Percentiles rank a stretch among this genome's conserved stretches.
Conservation (phyloP, 1,140 invertebrate species). For the Dryas iulia region DNA sequence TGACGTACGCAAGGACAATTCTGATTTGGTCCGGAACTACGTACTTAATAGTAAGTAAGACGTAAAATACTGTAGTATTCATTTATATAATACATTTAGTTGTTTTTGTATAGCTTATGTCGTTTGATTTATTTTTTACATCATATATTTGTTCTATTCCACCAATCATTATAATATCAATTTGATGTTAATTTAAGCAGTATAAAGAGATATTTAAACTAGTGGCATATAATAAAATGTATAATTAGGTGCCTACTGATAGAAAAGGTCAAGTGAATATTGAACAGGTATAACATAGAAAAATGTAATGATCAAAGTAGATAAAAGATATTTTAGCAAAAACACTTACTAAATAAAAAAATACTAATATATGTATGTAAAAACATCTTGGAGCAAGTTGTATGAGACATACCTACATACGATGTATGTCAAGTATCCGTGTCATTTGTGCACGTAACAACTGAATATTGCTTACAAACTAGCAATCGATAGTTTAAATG, state of each 20-base stretch:
- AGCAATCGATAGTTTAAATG: slow-evolving; percentile 58
- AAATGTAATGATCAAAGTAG: slow-evolving; percentile 6
- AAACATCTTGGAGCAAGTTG: not conserved
- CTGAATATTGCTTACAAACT: slow-evolving; percentile 53
- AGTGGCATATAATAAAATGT: slow-evolving; percentile 24
- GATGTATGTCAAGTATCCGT: slow-evolving; percentile 50
- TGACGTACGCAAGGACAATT: no score
- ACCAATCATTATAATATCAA: not conserved
- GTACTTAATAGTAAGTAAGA: no score
- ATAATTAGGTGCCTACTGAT: slow-evolving; percentile 23
- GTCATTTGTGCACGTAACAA: slow-evolving; percentile 58
- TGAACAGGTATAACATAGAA: slow-evolving; percentile 5
- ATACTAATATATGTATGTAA: not conserved
- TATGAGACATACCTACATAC: slow-evolving; percentile 17
- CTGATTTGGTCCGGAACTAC: no score
- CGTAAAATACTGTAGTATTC: no score
- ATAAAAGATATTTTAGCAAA: not conserved
- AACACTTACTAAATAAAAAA: slow-evolving; percentile 2
- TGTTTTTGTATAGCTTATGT: no score
- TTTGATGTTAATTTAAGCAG: slow-evolving; percentile 16
- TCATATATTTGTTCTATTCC: not conserved
- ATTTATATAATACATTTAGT: no score
- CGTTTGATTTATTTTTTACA: not conserved
- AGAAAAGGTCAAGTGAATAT: slow-evolving; percentile 30
- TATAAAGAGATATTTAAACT: slow-evolving; percentile 21